A percentile compares a stretch with the other conserved stretches of the same genome.
phyloP scores from a whole-genome alignment of 2,888 invertebrate species.

The Microchrysa polita region DNA sequence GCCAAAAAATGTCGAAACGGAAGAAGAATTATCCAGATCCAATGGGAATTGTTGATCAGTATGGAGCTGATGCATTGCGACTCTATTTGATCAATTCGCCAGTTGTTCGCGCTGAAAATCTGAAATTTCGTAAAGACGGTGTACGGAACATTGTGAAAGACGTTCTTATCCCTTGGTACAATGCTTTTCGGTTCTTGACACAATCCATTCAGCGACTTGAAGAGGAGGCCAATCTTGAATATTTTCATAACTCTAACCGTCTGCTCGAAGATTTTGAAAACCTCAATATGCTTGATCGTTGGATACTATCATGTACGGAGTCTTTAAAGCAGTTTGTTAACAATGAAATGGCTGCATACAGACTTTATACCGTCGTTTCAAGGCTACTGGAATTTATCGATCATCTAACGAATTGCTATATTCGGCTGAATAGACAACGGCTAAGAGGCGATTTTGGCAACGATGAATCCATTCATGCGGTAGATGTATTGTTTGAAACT shows the following conservation, averaged over 20 bases:
- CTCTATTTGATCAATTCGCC: conserved; percentile 98
- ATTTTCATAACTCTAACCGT: conserved; percentile 68
- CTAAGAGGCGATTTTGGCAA: conserved; percentile 90
- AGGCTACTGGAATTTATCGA: conserved; percentile 94
- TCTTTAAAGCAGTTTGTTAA: conserved; percentile 87
- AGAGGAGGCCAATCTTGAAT: conserved; percentile 70
- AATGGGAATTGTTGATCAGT: conserved; percentile 86
- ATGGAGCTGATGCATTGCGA: conserved; percentile 96
- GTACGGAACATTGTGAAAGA: conserved; percentile 96
- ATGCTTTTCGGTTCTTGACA: conserved; percentile 90
- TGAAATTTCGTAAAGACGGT: conserved; percentile 96
- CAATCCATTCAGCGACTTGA: conserved; percentile 90
- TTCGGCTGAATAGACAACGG: conserved; percentile 93
- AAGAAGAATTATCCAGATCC: conserved; percentile 99
- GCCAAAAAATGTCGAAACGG: conserved; percentile 99
- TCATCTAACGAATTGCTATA: conserved; percentile 98
- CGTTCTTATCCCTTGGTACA: conserved; percentile 97
- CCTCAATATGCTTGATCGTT: conserved; percentile 86
- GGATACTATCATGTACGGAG: conserved; percentile 97
- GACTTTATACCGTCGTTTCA: conserved; percentile 95
- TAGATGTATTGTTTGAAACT: conserved; percentile 89
- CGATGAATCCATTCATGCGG: conserved; percentile 82
- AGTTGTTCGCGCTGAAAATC: conserved; percentile 95
- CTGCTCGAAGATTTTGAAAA: conserved; percentile 46
- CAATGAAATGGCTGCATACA: conserved; percentile 93